Percentiles rank a stretch among this genome's conserved stretches.
Evolutionary conservation across 2,113 vertebrate genomes (phyloP).

Genomic region (Plectropomus leopardus): DNA sequence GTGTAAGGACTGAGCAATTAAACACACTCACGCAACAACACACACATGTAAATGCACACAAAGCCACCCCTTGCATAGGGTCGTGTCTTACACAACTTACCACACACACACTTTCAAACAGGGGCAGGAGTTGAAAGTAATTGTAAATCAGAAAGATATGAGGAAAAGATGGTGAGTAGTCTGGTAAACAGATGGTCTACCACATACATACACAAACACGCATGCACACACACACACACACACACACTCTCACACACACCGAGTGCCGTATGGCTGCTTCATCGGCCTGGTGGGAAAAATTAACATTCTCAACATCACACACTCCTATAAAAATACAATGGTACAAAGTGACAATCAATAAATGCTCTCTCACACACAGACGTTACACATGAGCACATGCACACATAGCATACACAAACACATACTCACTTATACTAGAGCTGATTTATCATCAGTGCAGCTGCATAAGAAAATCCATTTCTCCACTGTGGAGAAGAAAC

Average conservation of each 20-base stretch:
- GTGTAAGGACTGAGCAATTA: conserved; percentile 72
- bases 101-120: conserved; percentile 75
- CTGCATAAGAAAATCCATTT: conserved; percentile 29
- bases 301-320: conserved; percentile 73
- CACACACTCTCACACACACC: conserved; percentile 40
- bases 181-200: conserved; percentile 79
- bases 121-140: conserved; percentile 77
- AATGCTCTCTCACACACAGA: conserved; percentile 29
- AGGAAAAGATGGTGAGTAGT: conserved; percentile 74
- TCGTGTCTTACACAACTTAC: conserved; percentile 70
- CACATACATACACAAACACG: conserved; percentile 49
- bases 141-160: conserved; percentile 82
- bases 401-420: neutral
- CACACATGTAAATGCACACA: conserved; percentile 30
- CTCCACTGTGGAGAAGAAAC: conserved; percentile 19
- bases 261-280: conserved; percentile 66
- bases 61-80: conserved; percentile 42
- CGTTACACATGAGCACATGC: conserved; percentile 17
- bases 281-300: conserved; percentile 76
- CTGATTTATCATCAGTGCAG: conserved; percentile 36
- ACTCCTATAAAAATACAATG: conserved; percentile 66
- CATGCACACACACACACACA: conserved; percentile 33
- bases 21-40: conserved; percentile 30
- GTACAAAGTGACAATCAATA: conserved; percentile 74
- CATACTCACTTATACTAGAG: conserved; percentile 19